Evolutionary conservation across 2,888 invertebrate species (phyloP).

Genomic region (Drosophila kanekoi): DNA sequence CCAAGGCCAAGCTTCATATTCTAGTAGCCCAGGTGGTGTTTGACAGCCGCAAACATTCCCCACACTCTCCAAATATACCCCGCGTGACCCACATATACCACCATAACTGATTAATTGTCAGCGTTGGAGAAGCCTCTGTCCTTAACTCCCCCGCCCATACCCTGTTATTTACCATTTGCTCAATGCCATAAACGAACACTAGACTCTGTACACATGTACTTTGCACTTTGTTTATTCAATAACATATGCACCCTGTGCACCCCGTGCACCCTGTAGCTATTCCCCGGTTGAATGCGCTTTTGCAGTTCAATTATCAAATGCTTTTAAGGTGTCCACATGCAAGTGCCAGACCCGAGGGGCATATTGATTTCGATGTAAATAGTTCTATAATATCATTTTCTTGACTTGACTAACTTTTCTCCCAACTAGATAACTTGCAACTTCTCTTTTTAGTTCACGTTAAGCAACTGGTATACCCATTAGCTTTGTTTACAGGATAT

Average conservation of each 20-base stretch:
- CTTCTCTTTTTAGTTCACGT: background rate
- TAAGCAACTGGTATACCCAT: background rate
- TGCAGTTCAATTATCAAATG: slow-evolving; percentile 45
- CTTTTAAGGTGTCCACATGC: slow-evolving; percentile 27
- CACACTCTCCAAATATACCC: slow-evolving; percentile 4
- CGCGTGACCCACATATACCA: background rate
- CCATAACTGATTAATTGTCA: slow-evolving; percentile 52
- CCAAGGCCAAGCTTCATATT: slow-evolving; percentile 19
- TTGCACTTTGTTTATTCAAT: slow-evolving; percentile 34
- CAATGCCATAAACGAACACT: slow-evolving; percentile 32
- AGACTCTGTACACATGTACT: slow-evolving; percentile 32
- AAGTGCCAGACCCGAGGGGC: background rate
- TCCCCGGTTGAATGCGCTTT: slow-evolving; percentile 42
- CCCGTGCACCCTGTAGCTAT: slow-evolving; percentile 19
- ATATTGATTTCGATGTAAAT: background rate
- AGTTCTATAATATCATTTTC: background rate
- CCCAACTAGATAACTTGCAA: background rate
- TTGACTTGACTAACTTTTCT: too few relatives aligned
- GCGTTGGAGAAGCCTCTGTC: slow-evolving; percentile 14
- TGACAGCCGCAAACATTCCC: slow-evolving; percentile 21
- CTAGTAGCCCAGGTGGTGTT: slow-evolving; percentile 35
- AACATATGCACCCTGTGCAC: slow-evolving; percentile 20
- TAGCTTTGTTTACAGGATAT: slow-evolving; percentile 9
- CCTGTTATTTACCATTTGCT: slow-evolving; percentile 5
- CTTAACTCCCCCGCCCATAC: background rate